phyloP scores from a whole-genome alignment of 2,113 vertebrate species.

The Proteles cristata region DNA sequence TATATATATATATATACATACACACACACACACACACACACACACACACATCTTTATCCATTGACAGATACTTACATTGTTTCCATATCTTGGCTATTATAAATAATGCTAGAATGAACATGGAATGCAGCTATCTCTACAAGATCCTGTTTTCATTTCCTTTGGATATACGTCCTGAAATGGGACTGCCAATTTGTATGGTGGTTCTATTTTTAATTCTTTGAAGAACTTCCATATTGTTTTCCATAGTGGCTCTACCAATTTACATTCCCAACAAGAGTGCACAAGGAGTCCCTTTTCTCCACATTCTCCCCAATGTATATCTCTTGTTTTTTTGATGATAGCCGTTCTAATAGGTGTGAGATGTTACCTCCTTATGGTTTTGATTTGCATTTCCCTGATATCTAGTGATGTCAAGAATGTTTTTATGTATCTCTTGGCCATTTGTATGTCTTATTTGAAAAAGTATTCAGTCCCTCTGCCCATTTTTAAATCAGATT shows the following conservation, averaged over 20 bases:
- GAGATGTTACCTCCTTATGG: neutral
- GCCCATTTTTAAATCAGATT: neutral
- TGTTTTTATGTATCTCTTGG: neutral
- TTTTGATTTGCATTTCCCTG: neutral
- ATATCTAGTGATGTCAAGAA: neutral
- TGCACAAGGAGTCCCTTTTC: neutral
- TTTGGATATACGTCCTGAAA: neutral
- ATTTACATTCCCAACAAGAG: neutral
- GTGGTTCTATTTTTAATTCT: neutral
- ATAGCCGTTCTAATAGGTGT: neutral
- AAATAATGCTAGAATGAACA: neutral
- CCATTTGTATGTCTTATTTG: neutral
- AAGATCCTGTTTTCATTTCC: neutral
- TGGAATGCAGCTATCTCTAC: neutral
- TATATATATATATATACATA: neutral
- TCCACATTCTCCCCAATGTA: neutral
- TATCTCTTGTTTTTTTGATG: neutral
- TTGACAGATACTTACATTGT: neutral
- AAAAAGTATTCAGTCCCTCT: neutral
- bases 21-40: too few relatives aligned
- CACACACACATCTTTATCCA: neutral
- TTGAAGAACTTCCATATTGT: neutral
- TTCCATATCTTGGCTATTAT: neutral
- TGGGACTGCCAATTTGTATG: neutral
- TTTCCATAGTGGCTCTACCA: neutral